Percentiles rank a stretch among this genome's conserved stretches.
phyloP scores from a whole-genome alignment of 2,797 vertebrate genomes.

The Xenopus petersii region DNA sequence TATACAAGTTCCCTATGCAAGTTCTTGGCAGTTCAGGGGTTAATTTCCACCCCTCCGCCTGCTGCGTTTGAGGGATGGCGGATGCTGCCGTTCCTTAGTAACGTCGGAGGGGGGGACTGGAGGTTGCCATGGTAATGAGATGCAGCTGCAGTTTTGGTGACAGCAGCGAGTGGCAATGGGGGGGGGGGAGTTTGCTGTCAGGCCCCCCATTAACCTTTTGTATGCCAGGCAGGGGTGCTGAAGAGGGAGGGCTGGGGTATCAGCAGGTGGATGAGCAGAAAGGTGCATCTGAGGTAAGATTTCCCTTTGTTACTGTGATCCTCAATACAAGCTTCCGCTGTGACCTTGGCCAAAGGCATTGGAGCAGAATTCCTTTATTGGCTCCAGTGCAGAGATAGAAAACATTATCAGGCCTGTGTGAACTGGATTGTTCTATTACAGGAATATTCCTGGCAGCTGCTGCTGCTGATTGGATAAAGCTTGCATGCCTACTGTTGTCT shows the following conservation, averaged over 20 bases:
- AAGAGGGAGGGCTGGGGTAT: background rate
- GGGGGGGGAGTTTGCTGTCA: constrained; percentile 21
- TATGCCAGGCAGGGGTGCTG: background rate
- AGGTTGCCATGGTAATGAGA: constrained; percentile 43
- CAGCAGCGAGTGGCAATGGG: constrained; percentile 42
- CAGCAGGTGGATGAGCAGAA: background rate
- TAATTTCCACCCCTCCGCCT: constrained; percentile 35
- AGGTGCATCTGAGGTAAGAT: background rate
- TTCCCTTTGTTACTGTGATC: background rate
- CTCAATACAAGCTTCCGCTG: background rate
- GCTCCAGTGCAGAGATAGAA: background rate
- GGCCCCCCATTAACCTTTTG: constrained; percentile 28
- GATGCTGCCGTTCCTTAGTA: constrained; percentile 46
- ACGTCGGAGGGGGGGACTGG: constrained; percentile 21
- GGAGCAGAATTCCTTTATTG: background rate
- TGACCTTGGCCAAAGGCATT: constrained; percentile 38
- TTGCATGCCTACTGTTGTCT: background rate
- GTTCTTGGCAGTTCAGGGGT: constrained; percentile 19
- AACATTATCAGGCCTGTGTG: background rate
- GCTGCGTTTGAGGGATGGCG: constrained; percentile 46
- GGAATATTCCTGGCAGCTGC: background rate
- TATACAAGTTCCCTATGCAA: background rate
- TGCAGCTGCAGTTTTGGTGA: constrained; percentile 47
- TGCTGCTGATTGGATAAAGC: background rate
- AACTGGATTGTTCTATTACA: background rate